A percentile compares a stretch with the other conserved stretches of the same genome.
Evolutionary conservation across 1,140 invertebrate species (phyloP).

Genomic region (Halictus rubicundus): DNA sequence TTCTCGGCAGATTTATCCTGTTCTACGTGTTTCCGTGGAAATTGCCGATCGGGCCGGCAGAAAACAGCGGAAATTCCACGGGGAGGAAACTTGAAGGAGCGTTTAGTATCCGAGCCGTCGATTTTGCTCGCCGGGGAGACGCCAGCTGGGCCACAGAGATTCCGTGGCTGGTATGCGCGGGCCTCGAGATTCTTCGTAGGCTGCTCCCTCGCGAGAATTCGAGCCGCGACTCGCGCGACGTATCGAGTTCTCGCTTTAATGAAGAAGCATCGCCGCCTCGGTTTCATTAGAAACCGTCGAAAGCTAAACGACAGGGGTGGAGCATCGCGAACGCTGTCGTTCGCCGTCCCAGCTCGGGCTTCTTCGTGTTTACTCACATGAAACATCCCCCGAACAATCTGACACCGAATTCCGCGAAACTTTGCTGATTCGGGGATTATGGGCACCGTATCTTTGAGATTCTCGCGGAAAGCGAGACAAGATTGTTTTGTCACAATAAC

Average conservation of each 20-base stretch:
- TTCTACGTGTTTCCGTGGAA: neutral
- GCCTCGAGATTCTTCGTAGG: constrained; percentile 14
- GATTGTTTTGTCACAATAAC: no score
- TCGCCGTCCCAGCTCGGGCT: neutral
- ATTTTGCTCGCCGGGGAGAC: neutral
- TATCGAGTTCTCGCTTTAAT: constrained; percentile 13
- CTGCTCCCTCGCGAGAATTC: neutral
- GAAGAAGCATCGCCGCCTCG: constrained; percentile 24
- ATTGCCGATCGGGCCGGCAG: no score
- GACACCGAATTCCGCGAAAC: no score
- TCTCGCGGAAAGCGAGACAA: no score
- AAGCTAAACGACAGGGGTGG: neutral
- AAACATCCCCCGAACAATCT: no score
- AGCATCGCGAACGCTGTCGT: neutral
- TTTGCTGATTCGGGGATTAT: no score
- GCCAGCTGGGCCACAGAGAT: neutral
- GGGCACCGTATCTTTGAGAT: no score
- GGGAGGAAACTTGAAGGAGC: neutral
- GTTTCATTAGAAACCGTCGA: constrained; percentile 31
- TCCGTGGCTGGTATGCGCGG: constrained; percentile 15
- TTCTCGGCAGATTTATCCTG: neutral
- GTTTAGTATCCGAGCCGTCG: neutral
- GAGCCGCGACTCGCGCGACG: neutral
- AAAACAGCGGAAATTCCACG: constrained; percentile 10
- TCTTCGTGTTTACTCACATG: no score